Base-by-base conservation (phyloP, 1,140 invertebrate species). In the Macrocentrus cingulum region DNA sequence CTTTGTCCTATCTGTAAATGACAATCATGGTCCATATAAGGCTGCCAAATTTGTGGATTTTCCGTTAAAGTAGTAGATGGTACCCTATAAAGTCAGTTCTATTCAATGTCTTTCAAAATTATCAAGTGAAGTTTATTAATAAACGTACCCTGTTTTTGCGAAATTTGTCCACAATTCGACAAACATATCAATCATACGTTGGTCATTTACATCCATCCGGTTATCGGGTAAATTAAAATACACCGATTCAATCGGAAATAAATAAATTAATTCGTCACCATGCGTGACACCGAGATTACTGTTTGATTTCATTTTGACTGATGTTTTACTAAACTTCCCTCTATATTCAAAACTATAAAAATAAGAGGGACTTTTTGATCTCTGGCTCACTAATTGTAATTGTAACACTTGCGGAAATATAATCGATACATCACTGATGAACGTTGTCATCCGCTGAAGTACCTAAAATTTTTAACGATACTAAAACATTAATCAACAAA, bases 301-400 rank as follows among this genome's bases (percentile, higher is more conserved):
- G 39, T 60, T 58, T 19, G 29, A 32, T 2, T 48, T 41, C 9
- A 57, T 29, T n/a, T 54, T 2, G 1, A 6, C 1, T 2, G 42
- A 18, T 2, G 61, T 60, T 29, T 45, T 39, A 29, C 61, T 63
- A 16, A 29, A 54, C 1, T 53, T 57, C 20, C 61, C 61, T 6
- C 61, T 57, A 54, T 63, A 63, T 2, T 57, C 58, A 19, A 63
- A 63, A 18, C 13, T 41, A 13, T 63, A 63, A 37, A 48, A 56
- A 18, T 63, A 63, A 44, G 34, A 52, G 16, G 48, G 37, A 36
- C 41, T 60, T 7, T 46, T 54, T 25, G 39, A 42, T 36, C 42
- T 46, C 46, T 53, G 13, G 1, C 25, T 34, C 1, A 45, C 41
- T 2, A 57, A 45, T 11, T 63, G 50, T 11, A 63, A 7, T 25